phyloP scores from a whole-genome alignment of 2,797 vertebrate genomes.

The Graptemys geographica region DNA sequence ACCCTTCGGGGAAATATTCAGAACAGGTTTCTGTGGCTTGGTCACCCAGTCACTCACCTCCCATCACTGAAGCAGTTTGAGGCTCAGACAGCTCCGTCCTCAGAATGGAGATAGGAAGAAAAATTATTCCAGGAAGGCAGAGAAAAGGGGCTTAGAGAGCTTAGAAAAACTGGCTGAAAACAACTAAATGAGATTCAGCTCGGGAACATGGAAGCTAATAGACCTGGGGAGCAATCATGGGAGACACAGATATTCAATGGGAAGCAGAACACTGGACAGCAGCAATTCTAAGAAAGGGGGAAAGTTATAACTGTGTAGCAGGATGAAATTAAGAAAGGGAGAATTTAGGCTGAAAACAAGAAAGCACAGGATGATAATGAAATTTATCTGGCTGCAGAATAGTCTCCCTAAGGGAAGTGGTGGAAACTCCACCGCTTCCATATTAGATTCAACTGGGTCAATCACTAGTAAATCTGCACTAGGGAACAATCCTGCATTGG shows the following conservation, averaged over 20 bases:
- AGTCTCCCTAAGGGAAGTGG: background rate
- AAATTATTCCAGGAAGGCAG: background rate
- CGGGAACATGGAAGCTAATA: background rate
- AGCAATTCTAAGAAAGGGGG: background rate
- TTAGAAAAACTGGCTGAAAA: background rate
- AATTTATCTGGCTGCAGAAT: background rate
- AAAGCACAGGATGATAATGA: background rate
- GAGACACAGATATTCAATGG: background rate
- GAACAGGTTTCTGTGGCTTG: background rate
- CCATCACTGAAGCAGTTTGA: slow-evolving; percentile 12
- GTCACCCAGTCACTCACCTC: slow-evolving; percentile 24
- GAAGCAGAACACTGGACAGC: background rate
- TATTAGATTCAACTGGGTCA: background rate
- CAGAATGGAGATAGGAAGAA: background rate
- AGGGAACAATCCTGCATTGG: background rate
- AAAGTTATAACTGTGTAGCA: accelerated
- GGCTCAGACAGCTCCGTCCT: background rate
- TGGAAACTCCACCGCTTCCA: background rate
- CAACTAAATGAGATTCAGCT: background rate
- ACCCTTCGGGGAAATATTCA: slow-evolving; percentile 18
- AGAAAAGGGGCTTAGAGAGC: background rate
- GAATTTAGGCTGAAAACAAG: background rate
- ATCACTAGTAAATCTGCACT: background rate
- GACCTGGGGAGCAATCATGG: background rate
- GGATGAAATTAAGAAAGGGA: background rate